Base-by-base conservation (phyloP, 2,797 vertebrate genomes). In the Strix occidentalis region DNA sequence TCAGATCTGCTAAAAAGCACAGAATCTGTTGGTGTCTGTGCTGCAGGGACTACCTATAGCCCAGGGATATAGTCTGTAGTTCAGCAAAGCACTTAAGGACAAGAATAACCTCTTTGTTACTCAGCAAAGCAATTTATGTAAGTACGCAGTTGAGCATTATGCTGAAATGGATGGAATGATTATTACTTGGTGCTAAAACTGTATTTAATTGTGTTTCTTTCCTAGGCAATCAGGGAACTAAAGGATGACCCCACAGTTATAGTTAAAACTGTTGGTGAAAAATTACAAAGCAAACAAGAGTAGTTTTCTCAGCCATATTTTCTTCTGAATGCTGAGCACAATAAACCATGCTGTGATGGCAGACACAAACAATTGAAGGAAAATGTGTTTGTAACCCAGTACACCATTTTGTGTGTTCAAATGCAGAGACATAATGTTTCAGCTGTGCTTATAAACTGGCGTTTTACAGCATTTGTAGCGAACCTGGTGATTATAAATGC, bases 111-210 rank as follows among this genome's bases (percentile, higher is more conserved):
- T 85, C 81, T 87, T 85, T 80, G 68, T 80, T 89, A 41, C 29
- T 51, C 64, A 80, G 66, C 21, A 92, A 82, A 92, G 39, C 25
- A 66, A 72, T 92, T 95, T 88, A 75, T 90, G 84, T 85, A 83
- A 76, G 29, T 39, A n/a, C 17, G 50, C 28, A 71, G 65, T 57
- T 77, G 9, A 80, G 43, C 13, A 20, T 54, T 56, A 43, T 19
- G 31, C 35, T 65, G 11, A 76, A 91, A 78, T 3, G 10, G 46
- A 84, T 51, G 39, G 46, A 88, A 61, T 48, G 4, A 64, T 41
- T 77, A 58, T 33, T 68, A 18, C n/a, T 50, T 81, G 54, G 46
- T 71, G 61, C 25, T 89, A 75, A 80, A 92, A 50, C 50, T 48
- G 29, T 43, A 11, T 13, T 68, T 51, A 84, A 50, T 43, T 37